These are phyloP conservation scores for Eretmocerus hayati DNA, from an alignment of 2,888 invertebrate genomes.

Conservation along the genomic window DNA sequence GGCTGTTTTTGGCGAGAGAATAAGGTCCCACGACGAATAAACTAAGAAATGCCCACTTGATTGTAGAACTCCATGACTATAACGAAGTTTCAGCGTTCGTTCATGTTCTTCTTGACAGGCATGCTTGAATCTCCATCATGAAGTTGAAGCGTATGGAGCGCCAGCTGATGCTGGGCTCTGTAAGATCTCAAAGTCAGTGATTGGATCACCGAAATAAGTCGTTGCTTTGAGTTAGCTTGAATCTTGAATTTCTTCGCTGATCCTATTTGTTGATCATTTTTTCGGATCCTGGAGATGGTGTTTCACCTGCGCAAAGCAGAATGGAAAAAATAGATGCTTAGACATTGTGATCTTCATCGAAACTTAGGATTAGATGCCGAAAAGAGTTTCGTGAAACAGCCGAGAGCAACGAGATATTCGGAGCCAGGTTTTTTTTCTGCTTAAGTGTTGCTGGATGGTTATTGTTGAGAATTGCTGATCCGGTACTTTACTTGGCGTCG, in stretches of 20 bases:
- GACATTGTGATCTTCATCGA: not conserved
- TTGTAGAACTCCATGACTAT: slow-evolving; percentile 4
- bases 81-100: slow-evolving; percentile 9
- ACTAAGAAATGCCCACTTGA: slow-evolving; percentile 29
- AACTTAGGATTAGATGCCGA: not conserved
- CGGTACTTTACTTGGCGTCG: slow-evolving; percentile 7
- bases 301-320: not conserved
- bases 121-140: not conserved
- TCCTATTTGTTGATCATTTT: slow-evolving; percentile 7
- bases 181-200: too few species aligned
- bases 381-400: not conserved
- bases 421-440: slow-evolving; percentile 5
- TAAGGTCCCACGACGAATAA: slow-evolving; percentile 28
- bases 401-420: slow-evolving; percentile 20
- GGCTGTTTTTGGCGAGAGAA: slow-evolving; percentile 26
- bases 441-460: slow-evolving; percentile 4
- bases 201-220: slow-evolving; percentile 11
- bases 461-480: not conserved
- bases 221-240: slow-evolving; percentile 14
- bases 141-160: too few species aligned
- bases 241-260: slow-evolving; percentile 10
- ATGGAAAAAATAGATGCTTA: too few species aligned
- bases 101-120: slow-evolving; percentile 3
- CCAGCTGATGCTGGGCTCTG: too few species aligned
- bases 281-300: slow-evolving; percentile 10